A percentile compares a stretch with the other conserved stretches of the same genome.
Evolutionary conservation across 2,113 vertebrate species (phyloP).

Genomic region (Gobio gobio): DNA sequence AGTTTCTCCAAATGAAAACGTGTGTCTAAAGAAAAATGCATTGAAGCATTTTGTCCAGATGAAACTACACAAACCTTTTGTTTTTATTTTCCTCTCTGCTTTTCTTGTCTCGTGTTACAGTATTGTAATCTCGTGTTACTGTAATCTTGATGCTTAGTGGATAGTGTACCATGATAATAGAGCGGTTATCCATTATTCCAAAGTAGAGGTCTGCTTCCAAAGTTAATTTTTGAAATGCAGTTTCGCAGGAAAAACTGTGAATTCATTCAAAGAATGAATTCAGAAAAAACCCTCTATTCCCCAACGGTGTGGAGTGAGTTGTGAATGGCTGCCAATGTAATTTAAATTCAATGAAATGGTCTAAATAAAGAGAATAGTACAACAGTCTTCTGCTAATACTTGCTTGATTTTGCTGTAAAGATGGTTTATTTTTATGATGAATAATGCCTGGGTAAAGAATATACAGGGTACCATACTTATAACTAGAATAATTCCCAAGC

Average conservation of each 20-base stretch:
- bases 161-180: not conserved
- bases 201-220: not conserved
- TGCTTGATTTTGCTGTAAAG: too few relatives aligned
- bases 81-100: not conserved
- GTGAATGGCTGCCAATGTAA: too few relatives aligned
- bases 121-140: not conserved
- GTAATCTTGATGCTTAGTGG: not conserved
- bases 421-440: not conserved
- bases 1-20: conserved; percentile 31
- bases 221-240: not conserved
- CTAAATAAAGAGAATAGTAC: too few relatives aligned
- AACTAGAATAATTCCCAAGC: not conserved
- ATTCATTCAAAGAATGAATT: not conserved
- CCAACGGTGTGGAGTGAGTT: too few relatives aligned
- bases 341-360: too few relatives aligned
- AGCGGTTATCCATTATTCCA: not conserved
- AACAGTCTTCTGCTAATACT: too few relatives aligned
- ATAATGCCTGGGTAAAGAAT: not conserved
- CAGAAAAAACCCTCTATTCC: not conserved
- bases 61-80: not conserved
- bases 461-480: not conserved
- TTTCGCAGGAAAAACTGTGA: too few relatives aligned
- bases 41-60: not conserved
- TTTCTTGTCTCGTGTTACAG: not conserved
- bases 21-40: not conserved